Conservation (phyloP, 2,113 vertebrate species). For the Cyprinodon brontotheroides region DNA sequence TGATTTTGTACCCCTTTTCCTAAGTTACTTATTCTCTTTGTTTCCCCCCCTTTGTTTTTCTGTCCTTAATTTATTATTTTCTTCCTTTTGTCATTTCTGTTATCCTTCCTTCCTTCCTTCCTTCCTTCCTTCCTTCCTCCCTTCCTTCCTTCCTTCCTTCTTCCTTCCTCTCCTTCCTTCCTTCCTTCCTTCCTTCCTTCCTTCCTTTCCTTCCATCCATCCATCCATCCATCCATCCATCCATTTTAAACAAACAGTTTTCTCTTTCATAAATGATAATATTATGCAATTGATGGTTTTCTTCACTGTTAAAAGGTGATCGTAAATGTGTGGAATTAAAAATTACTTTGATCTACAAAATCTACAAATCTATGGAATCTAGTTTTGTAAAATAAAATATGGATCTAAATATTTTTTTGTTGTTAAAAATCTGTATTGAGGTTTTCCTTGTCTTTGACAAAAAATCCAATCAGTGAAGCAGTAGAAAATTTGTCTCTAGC, state of each 20-base stretch:
- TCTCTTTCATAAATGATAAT: too few relatives aligned
- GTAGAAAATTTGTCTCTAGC: neutral
- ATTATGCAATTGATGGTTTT: too few relatives aligned
- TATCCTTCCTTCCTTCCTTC: too few relatives aligned
- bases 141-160: neutral
- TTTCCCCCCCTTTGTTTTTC: too few relatives aligned
- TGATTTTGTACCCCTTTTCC: too few relatives aligned
- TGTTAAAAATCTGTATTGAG: neutral
- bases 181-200: neutral
- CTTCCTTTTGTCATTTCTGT: neutral
- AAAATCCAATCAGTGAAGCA: neutral
- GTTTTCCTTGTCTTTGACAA: neutral
- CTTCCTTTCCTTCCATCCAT: neutral
- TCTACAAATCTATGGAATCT: neutral
- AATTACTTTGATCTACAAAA: neutral
- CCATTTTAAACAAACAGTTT: too few relatives aligned
- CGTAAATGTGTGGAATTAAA: neutral
- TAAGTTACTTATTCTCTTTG: too few relatives aligned
- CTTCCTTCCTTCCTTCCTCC: neutral
- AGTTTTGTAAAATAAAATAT: neutral
- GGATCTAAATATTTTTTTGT: neutral
- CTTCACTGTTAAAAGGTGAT: too few relatives aligned
- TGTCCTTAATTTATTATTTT: neutral
- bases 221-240: too few relatives aligned
- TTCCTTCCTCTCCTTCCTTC: neutral